Base-by-base conservation (phyloP, 1,140 invertebrate genomes). In the Zelostemma sp. region DNA sequence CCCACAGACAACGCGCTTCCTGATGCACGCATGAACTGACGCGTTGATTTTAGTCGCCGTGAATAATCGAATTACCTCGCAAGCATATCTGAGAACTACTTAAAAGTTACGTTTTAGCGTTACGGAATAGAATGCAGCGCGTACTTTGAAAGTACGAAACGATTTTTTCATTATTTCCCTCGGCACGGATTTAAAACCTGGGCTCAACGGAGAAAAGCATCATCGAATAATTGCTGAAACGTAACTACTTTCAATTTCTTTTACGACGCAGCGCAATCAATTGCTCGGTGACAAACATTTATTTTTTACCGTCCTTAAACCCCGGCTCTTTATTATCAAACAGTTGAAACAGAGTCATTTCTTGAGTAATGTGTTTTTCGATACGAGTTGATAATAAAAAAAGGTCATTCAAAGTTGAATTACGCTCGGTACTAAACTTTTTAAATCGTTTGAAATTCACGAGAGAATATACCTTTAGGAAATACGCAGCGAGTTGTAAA, bases 1-100 rank as follows among this genome's bases (percentile, higher is more conserved):
- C 46, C 69, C 68, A 78, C 80, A 81, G 79, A 78, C 57, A 60
- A 72, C 25, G 25, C 54, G 62, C 66, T 76, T 74, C 70, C 69
- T 61, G 72, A 70, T 65, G 65, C 49, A 68, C 70, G 76, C 77
- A 76, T 76, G 77, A 80, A 80, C 79, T 78, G 77, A 45, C 72
- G 57, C 66, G 68, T 67, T 53, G 63, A 72, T 61, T 55, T 65
- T 61, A 61, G 47, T 54, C 41, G 63, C 60, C 59, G 62, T 57
- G 33, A 70, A 61, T 70, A 70, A 70, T 70, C 63, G 63, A 70
- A 58, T 63, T 56, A 49, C 53, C 31, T 41, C 35, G 48, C 16
- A 46, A 64, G 46, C 55, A 33, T 56, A 43, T 57, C 57, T 65
- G 66, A 64, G 40, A 59, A 69, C 49, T 31, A 68, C 48, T 68